Conservation (phyloP, 23 tunicate species). For the Diplosoma virens region DNA sequence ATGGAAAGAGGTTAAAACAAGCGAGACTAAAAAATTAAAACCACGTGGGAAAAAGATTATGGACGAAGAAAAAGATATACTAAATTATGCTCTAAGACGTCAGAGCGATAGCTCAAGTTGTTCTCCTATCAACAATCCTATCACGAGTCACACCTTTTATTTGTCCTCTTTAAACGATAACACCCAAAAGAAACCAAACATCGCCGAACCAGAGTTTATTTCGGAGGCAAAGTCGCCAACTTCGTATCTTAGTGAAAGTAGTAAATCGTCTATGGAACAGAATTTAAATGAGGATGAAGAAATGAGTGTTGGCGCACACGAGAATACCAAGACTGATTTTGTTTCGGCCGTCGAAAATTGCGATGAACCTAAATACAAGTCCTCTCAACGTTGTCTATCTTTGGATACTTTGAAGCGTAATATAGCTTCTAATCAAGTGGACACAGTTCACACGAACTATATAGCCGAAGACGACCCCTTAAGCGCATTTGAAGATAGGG, state of each 20-base stretch:
- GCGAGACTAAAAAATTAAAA: not conserved
- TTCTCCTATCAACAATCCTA: slow-evolving; percentile 1
- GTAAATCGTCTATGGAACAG: too few relatives aligned
- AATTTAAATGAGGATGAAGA: not conserved
- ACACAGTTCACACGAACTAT: not conserved
- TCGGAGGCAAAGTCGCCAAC: not conserved
- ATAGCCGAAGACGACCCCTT: not conserved
- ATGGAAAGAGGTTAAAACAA: not conserved
- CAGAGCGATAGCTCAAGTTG: not conserved
- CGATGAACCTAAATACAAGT: not conserved
- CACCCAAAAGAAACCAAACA: not conserved
- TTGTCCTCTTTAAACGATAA: not conserved
- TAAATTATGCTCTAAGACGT: not conserved
- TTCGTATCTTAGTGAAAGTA: not conserved
- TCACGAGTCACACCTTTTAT: not conserved
- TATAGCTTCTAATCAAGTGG: not conserved
- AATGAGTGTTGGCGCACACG: not conserved
- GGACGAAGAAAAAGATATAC: slow-evolving; percentile 18
- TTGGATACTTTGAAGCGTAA: not conserved
- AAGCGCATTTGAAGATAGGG: slow-evolving; percentile 10
- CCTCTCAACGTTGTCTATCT: not conserved
- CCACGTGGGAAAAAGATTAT: too few relatives aligned
- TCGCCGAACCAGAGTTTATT: not conserved
- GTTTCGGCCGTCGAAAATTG: not conserved
- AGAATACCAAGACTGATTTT: too few relatives aligned